Percentiles rank a stretch among this genome's conserved stretches.
phyloP scores from a whole-genome alignment of 2,797 vertebrate species.

The Enteromius treurensis region DNA sequence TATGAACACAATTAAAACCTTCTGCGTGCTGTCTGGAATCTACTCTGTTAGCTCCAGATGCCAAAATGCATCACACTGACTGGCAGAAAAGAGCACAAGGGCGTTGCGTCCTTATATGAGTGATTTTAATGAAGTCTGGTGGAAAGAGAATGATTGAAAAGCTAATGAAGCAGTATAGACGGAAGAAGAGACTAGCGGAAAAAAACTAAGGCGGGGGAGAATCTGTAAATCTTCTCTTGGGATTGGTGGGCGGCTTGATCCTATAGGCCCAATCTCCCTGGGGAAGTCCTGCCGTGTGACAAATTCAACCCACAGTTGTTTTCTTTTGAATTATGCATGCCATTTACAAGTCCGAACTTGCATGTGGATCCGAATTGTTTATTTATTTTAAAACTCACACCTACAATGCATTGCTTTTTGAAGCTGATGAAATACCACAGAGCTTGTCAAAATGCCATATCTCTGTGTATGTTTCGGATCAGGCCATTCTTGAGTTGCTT shows the following conservation, averaged over 20 bases:
- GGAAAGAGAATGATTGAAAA: conserved; percentile 50
- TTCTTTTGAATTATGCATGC: conserved; percentile 36
- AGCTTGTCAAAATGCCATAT: not conserved
- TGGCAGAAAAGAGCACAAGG: conserved; percentile 52
- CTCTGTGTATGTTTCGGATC: not conserved
- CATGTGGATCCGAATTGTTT: conserved; percentile 1
- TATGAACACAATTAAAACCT: conserved; percentile 42
- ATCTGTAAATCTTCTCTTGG: conserved; percentile 14
- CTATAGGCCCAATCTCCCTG: not conserved
- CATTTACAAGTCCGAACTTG: conserved; percentile 15
- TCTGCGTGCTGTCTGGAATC: conserved; percentile 23
- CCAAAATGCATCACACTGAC: conserved; percentile 49
- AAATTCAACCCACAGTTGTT: conserved; percentile 18
- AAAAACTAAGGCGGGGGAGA: conserved; percentile 8
- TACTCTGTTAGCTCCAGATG: conserved; percentile 19
- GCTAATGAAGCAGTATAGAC: conserved; percentile 57
- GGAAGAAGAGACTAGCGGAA: conserved; percentile 42
- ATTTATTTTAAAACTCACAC: conserved; percentile 8
- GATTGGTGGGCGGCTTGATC: conserved; percentile 21
- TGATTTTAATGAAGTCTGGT: conserved; percentile 48
- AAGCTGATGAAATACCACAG: conserved; percentile 7
- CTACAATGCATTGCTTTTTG: not conserved
- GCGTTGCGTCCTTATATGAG: conserved; percentile 36
- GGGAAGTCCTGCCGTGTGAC: not conserved
- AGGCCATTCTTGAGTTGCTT: too few species aligned